A percentile compares a stretch with the other conserved stretches of the same genome.
Conservation (phyloP, 2,113 vertebrate genomes). For the Anguilla rostrata region DNA sequence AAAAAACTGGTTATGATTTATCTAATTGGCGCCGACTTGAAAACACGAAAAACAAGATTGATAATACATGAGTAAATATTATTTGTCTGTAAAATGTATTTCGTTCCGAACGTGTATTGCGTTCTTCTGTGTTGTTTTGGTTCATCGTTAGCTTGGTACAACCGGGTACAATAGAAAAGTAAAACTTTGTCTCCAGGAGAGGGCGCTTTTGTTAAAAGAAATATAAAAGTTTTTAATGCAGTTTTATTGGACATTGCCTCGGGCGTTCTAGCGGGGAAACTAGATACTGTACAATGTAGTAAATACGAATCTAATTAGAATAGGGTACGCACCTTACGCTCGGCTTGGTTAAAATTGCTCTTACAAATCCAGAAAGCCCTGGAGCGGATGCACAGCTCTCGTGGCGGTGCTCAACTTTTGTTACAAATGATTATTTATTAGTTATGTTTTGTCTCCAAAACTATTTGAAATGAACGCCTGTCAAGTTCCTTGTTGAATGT, state of each 20-base stretch:
- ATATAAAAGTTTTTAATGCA: background rate
- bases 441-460: background rate
- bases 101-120: background rate
- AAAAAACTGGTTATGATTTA: background rate
- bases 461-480: background rate
- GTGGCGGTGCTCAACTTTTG: background rate
- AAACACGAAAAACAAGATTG: too few relatives aligned
- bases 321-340: background rate
- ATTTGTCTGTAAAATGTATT: background rate
- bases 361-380: background rate
- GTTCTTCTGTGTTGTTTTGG: too few relatives aligned
- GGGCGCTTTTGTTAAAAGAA: slow-evolving; percentile 29
- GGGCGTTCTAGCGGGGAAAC: slow-evolving; percentile 21
- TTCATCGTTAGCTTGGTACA: background rate
- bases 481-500: slow-evolving; percentile 42
- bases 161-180: background rate
- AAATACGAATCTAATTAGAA: slow-evolving; percentile 30
- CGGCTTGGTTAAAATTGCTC: background rate
- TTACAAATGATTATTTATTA: background rate
- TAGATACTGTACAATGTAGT: slow-evolving; percentile 27
- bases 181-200: slow-evolving; percentile 18
- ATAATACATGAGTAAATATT: background rate
- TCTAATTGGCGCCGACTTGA: background rate
- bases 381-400: slow-evolving; percentile 7
- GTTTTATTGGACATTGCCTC: slow-evolving; percentile 34